phyloP scores from a whole-genome alignment of 2,797 vertebrate genomes.

The Mormyrops attenuatus region DNA sequence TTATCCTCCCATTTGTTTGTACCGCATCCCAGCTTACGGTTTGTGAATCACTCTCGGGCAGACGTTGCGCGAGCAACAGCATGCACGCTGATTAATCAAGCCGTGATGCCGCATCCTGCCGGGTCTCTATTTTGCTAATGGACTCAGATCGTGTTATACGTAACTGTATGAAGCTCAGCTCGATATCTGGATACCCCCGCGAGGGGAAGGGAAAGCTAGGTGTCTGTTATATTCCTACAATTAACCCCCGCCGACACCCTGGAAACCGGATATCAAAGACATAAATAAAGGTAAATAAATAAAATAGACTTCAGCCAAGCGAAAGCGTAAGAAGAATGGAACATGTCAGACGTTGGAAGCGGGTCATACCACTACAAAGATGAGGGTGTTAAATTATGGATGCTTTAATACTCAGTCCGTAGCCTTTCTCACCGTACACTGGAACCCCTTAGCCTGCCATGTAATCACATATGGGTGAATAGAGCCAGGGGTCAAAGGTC shows the following conservation, averaged over 20 bases:
- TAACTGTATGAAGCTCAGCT: not conserved
- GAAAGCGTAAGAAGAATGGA: conserved; percentile 18
- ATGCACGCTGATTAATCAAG: not conserved
- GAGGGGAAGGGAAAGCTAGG: not conserved
- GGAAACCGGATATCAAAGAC: not conserved
- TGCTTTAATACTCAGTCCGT: conserved; percentile 26
- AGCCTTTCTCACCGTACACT: conserved; percentile 30
- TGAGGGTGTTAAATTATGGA: conserved; percentile 36
- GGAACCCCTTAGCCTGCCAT: conserved; percentile 27
- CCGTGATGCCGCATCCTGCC: not conserved
- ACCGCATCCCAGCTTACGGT: not conserved
- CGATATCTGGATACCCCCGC: not conserved
- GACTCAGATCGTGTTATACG: not conserved
- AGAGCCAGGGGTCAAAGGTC: conserved; percentile 28
- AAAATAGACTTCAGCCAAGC: conserved; percentile 19
- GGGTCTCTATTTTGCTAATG: not conserved
- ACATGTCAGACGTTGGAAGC: conserved; percentile 13
- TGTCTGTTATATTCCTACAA: not conserved
- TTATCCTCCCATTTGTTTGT: not conserved
- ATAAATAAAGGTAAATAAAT: conserved; percentile 3
- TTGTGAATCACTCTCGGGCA: not conserved
- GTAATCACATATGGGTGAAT: conserved; percentile 42
- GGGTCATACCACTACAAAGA: not conserved
- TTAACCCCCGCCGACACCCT: not conserved
- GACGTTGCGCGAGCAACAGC: not conserved